These are phyloP conservation scores for Diarsia brunnea DNA, from an alignment of 2,888 invertebrate species.

Conservation along the genomic window DNA sequence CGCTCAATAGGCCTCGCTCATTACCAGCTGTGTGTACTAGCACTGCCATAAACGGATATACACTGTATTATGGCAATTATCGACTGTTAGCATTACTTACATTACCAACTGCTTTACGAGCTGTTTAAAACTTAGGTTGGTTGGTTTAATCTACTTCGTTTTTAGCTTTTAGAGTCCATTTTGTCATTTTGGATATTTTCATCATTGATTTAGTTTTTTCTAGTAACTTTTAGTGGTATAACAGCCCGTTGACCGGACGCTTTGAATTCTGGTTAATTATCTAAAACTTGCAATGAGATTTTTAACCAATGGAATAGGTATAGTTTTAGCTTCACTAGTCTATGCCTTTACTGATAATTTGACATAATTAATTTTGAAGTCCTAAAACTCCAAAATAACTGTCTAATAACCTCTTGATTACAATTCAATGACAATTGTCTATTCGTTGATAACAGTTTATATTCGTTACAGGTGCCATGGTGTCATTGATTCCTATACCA, in stretches of 20 bases:
- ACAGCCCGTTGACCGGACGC: neutral
- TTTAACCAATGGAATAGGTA: neutral
- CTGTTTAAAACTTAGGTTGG: constrained; percentile 22
- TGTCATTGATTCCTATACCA: constrained; percentile 27
- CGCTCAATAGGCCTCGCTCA: constrained; percentile 65
- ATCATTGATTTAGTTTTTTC: neutral
- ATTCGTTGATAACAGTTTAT: constrained; percentile 21
- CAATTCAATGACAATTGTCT: constrained; percentile 18
- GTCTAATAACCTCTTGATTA: constrained; percentile 2
- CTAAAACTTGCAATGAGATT: neutral
- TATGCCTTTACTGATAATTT: neutral
- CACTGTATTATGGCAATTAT: constrained; percentile 53
- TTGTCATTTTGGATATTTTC: neutral
- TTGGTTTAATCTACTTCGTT: neutral
- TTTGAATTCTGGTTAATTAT: neutral
- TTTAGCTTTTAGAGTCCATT: neutral
- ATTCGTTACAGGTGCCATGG: constrained; percentile 51
- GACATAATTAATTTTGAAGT: neutral
- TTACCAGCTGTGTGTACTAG: constrained; percentile 59
- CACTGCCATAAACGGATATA: constrained; percentile 53
- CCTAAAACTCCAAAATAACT: neutral
- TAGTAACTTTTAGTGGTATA: neutral
- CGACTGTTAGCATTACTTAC: constrained; percentile 26
- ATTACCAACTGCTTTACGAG: constrained; percentile 32
- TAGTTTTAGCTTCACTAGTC: neutral